Evolutionary conservation across 2,113 vertebrate genomes (phyloP), one percentile per base, ranked within the genome.

Genomic region (Aptenodytes forsteri): DNA sequence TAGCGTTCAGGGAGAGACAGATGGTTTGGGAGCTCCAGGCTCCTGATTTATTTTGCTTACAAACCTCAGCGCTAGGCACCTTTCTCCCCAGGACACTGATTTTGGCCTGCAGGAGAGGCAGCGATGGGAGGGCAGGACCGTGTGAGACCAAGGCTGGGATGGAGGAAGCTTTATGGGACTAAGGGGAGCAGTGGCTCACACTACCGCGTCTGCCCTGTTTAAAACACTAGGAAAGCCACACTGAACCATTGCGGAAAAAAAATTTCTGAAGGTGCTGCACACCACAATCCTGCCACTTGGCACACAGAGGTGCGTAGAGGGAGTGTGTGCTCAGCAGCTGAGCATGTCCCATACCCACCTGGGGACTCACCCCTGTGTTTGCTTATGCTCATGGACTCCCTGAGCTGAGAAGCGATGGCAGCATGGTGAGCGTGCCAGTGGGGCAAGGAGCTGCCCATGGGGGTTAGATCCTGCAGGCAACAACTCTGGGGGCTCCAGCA

Each of bases 371-470:
- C 9, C 11, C 26, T 10, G 4, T 25, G 2, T 34, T 52, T 54
- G 20, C n/a, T 38, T 56, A 8, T 26, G 25, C 46, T 42, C 25
- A 3, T 3, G 65, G n/a, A 11, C 22, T 22, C 26, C 34, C 36
- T 32, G 83, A 75, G 46, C 66, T 50, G 50, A 56, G 61, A 38
- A 66, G 16, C 1, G 3, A 19, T 18, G 34, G 49, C 49, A 82
- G n/a, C 26, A 2, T 2, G 16, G 25, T 52, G 42, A 58, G 26
- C 1, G 1, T 88, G 49, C 36, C 59, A 78, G 61, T 0, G 3
- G 44, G 85, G 25, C 56, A 22, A 40, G 17, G 23, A 76, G 34
- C n/a, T 70, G 15, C 38, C 49, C 30, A 6, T 6, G 26, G 55
- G 58, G 22, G 9, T 26, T 47, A 38, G 30, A n/a, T n/a, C 38